Base-by-base conservation (phyloP, 2,797 vertebrate species). In the Toxotes lorentzi region DNA sequence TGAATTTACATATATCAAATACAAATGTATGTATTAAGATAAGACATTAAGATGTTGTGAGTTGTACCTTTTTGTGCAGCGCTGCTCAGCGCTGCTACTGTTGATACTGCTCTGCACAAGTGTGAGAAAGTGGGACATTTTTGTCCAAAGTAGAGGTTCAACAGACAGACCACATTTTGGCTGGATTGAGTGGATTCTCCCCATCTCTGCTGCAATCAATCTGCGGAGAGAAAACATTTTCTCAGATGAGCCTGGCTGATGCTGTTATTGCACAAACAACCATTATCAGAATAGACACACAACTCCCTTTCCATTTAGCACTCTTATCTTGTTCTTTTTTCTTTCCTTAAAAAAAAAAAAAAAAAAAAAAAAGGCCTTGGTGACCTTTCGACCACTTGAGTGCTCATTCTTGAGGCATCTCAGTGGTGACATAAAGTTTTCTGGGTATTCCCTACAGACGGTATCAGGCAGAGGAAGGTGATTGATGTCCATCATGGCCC, bases 131-230 rank as follows among this genome's bases (percentile, higher is more conserved):
- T 86, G 86, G 23, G 91, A 84, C 90, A 96, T 83, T 65, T 92
- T 94, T 0, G 78, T 91, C 95, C 95, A 96, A 67, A 96, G 90
- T 2, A 88, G 74, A 58, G 94, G 89, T 69, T 94, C 76, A 1
- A 14, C 83, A 1, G 89, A 70, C 13, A 3, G 69, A 51, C 64
- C 54, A 8, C 66, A 53, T 23, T 85, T 68, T 21, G 85, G 79
- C 76, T 83, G 89, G 75, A 96, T 95, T 0, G 94, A 91, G 89
- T 96, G 95, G 82, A 96, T 90, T 81, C 82, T 95, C 59, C 91
- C 95, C 94, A 95, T 84, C 78, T 95, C 94, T 11, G 82, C 68
- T 11, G 95, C 95, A 9, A 95, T 93, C 83, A 95, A 84, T 87
- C 95, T 95, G 81, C 47, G 7, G 70, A 79, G 71, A 75, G 71